phyloP scores from a whole-genome alignment of 2,888 invertebrate genomes.

The Drosophila affinis region DNA sequence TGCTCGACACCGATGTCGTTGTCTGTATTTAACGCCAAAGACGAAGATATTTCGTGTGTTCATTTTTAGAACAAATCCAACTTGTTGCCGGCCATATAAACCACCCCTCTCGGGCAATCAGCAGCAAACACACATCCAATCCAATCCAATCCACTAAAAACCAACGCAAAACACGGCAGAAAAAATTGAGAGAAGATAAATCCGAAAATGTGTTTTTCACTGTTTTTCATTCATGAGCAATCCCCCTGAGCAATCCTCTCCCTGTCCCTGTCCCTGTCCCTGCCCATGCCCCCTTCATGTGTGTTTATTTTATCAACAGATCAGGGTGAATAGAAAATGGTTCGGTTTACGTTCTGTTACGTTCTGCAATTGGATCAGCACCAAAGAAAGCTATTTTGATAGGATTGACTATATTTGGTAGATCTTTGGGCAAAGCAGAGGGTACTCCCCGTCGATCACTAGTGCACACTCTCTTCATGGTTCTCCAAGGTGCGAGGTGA shows the following conservation, averaged over 20 bases:
- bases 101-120: slow-evolving; percentile 23
- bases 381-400: slow-evolving; percentile 17
- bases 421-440: slow-evolving; percentile 1
- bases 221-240: slow-evolving; percentile 61
- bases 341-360: slow-evolving; percentile 7
- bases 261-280: not conserved
- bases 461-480: slow-evolving; percentile 3
- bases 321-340: slow-evolving; percentile 32
- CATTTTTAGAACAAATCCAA: slow-evolving; percentile 78
- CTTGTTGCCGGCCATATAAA: slow-evolving; percentile 75
- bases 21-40: slow-evolving; percentile 72
- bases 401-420: slow-evolving; percentile 29
- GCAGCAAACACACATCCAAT: slow-evolving; percentile 18
- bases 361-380: slow-evolving; percentile 12
- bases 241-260: slow-evolving; percentile 2
- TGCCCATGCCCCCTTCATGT: not conserved
- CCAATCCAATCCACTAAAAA: slow-evolving; percentile 12
- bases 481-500: slow-evolving; percentile 53
- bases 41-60: slow-evolving; percentile 76
- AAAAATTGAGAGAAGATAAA: slow-evolving; percentile 27
- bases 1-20: slow-evolving; percentile 43
- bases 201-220: slow-evolving; percentile 18
- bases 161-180: slow-evolving; percentile 20
- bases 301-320: slow-evolving; percentile 20
- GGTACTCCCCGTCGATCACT: slow-evolving; percentile 14